Percentiles rank a stretch among this genome's conserved stretches.
phyloP scores from a whole-genome alignment of 1,140 invertebrate species.

The Eciton burchellii region DNA sequence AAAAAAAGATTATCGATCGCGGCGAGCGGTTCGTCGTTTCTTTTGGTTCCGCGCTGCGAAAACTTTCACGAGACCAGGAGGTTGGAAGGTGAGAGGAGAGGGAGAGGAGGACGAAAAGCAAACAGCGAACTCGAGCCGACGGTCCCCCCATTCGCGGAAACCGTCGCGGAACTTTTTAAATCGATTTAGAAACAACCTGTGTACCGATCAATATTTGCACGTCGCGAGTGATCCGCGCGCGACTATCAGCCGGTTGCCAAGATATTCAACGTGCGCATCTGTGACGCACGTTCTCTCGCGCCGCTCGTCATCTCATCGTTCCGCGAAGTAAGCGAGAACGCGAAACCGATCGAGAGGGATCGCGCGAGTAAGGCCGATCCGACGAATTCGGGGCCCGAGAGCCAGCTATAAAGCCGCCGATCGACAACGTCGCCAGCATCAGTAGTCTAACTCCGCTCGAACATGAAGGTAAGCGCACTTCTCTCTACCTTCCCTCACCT shows the following conservation, averaged over 20 bases:
- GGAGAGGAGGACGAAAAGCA: background rate
- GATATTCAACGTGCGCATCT: constrained; percentile 22
- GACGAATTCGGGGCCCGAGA: constrained; percentile 67
- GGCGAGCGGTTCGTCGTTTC: background rate
- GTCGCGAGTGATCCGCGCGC: constrained; percentile 7
- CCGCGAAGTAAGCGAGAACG: background rate
- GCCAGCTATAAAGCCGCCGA: constrained; percentile 75
- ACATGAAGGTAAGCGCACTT: constrained; percentile 76
- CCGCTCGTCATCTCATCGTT: background rate
- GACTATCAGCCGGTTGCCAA: background rate
- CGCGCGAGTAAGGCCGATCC: constrained; percentile 27
- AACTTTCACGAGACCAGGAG: constrained; percentile 13
- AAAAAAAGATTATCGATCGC: background rate
- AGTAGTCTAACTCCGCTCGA: constrained; percentile 69
- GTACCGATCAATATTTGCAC: constrained; percentile 24
- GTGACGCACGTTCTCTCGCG: constrained; percentile 29
- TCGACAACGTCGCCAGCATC: constrained; percentile 66
- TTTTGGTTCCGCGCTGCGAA: background rate
- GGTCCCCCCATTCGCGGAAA: background rate
- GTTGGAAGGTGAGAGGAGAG: too few species aligned
- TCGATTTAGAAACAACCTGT: constrained; percentile 1
- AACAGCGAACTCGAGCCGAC: constrained; percentile 14
- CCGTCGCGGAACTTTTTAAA: background rate
- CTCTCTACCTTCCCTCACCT: background rate
- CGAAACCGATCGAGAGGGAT: background rate